Percentiles rank a stretch among this genome's conserved stretches.
phyloP scores from a whole-genome alignment of 2,797 vertebrate genomes.

The Sardinella longiceps region DNA sequence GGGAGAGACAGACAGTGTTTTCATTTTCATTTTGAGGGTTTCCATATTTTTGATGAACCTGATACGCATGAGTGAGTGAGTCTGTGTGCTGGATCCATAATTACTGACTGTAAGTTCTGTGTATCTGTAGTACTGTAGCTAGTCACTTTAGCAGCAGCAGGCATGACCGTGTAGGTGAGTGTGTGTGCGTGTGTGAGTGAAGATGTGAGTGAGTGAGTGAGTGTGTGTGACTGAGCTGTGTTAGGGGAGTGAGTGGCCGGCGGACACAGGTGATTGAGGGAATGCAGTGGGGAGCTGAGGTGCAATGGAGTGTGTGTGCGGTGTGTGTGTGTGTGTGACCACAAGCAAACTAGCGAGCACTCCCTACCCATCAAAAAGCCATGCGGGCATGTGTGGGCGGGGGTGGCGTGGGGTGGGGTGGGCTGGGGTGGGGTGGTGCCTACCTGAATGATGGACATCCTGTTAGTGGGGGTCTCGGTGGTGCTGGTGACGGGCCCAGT shows the following conservation, averaged over 20 bases:
- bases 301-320: not conserved
- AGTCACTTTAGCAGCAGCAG: not conserved
- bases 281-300: not conserved
- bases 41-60: not conserved
- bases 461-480: slow-evolving; percentile 94
- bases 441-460: slow-evolving; percentile 99
- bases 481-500: slow-evolving; percentile 95
- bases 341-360: not conserved
- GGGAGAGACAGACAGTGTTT: no score
- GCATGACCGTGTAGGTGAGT: not conserved
- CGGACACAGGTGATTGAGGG: not conserved
- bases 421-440: slow-evolving; percentile 59
- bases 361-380: not conserved
- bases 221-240: not conserved
- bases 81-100: not conserved
- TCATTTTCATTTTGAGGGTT: no score
- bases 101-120: not conserved
- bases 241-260: not conserved
- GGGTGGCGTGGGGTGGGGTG: no score
- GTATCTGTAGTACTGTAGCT: not conserved
- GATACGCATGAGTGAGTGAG: not conserved
- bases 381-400: slow-evolving; percentile 22
- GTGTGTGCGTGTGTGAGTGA: not conserved
- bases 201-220: not conserved
- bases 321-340: not conserved